Conservation (phyloP, 2,113 vertebrate genomes). For the Strix uralensis region DNA sequence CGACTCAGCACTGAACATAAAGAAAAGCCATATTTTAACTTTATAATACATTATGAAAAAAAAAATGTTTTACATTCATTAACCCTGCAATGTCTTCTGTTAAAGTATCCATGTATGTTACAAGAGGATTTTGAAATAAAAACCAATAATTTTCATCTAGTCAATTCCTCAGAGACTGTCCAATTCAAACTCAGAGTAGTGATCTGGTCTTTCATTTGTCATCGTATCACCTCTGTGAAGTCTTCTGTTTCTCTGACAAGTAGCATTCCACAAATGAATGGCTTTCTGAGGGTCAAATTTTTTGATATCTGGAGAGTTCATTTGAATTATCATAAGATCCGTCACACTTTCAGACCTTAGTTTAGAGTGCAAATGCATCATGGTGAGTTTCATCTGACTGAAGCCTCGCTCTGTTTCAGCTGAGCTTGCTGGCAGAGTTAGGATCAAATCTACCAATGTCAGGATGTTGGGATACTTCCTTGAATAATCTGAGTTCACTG, state of each 20-base stretch:
- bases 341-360: slow-evolving; percentile 45
- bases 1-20: not conserved
- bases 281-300: slow-evolving; percentile 65
- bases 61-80: not conserved
- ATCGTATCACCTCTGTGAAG: not conserved
- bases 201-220: not conserved
- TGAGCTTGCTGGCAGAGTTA: slow-evolving; percentile 63
- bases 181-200: slow-evolving; percentile 40
- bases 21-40: not conserved
- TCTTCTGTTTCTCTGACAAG: slow-evolving; percentile 10
- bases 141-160: not conserved
- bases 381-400: slow-evolving; percentile 42
- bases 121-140: not conserved
- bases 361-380: not conserved
- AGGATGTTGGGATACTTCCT: slow-evolving; percentile 71
- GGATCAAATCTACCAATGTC: slow-evolving; percentile 58
- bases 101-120: not conserved
- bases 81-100: not conserved
- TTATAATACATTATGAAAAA: not conserved
- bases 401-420: slow-evolving; percentile 65
- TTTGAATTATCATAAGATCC: slow-evolving; percentile 64
- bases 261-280: slow-evolving; percentile 64
- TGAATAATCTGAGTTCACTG: slow-evolving; percentile 64
- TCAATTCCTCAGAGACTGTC: slow-evolving; percentile 47
- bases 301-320: slow-evolving; percentile 68